Evolutionary conservation across 1,140 invertebrate species (phyloP), one percentile per base, ranked within the genome.

Genomic region (Eubasilissa regina): DNA sequence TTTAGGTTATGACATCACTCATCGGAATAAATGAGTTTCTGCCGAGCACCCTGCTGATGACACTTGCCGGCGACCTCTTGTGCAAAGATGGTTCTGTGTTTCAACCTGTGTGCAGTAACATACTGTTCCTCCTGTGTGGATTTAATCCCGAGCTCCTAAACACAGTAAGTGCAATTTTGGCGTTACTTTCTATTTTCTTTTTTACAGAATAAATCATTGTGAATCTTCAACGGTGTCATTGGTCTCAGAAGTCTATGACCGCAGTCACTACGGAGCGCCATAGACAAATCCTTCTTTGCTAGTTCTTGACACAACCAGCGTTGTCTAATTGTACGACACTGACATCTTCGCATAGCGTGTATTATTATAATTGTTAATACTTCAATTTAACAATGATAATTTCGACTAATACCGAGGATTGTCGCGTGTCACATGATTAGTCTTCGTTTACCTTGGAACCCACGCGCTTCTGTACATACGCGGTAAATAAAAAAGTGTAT

Each of bases 81-180:
- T 93, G 93, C 75, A 88, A 86, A n/a, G 88, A 89, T 60, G 86
- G 88, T 56, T 84, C 86, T 0, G 79, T 87, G 0, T 87, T 85
- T 3, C 88, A 90, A 56, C 84, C 88, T 7, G 81, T 93, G 25
- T 94, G 93, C 83, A 90, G 88, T 25, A 92, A 91, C 77, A 87
- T 90, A 10, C 81, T 93, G 0, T 93, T 93, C 83, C 84, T 92
- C 9, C 74, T 93, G 0, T 88, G 87, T 74, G 92, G 92, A 47
- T 91, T 89, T 81, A 90, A 89, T 85, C 83, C 83, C 0, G 85
- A 86, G 0, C 90, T 92, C 80, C 86, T 91, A 44, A 91, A 92
- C 83, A 87, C 86, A 82, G 90, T 89, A 78, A 84, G 83, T 82
- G 56, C 1, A 13, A 35, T 35, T 35, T 1, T 35, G 6, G 6